A percentile compares a stretch with the other conserved stretches of the same genome.
phyloP scores from a whole-genome alignment of 2,113 vertebrate genomes.

The Notothenia rossii region DNA sequence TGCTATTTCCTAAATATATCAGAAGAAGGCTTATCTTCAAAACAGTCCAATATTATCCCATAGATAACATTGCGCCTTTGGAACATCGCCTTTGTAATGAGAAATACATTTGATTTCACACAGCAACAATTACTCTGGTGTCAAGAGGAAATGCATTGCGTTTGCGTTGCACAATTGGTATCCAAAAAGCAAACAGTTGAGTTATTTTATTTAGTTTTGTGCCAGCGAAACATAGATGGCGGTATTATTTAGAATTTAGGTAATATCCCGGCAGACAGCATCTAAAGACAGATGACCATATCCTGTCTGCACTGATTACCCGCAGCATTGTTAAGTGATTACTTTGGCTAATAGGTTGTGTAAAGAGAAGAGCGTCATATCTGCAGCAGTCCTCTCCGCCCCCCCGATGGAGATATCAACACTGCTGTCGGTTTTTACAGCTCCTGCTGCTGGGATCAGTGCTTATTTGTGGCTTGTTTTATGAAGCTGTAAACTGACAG shows the following conservation, averaged over 20 bases:
- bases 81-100: conserved; percentile 62
- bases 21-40: conserved; percentile 48
- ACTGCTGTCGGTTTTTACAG: conserved; percentile 48
- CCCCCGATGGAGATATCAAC: conserved; percentile 55
- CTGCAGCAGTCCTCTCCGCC: conserved; percentile 41
- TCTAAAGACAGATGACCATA: conserved; percentile 63
- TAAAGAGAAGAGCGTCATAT: conserved; percentile 52
- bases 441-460: conserved; percentile 41
- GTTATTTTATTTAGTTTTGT: background rate
- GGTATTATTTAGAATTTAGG: conserved; percentile 49
- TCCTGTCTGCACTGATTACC: conserved; percentile 73
- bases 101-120: conserved; percentile 73
- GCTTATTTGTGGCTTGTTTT: conserved; percentile 58
- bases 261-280: conserved; percentile 51
- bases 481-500: conserved; percentile 57
- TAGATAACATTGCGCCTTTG: conserved; percentile 41
- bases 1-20: conserved; percentile 37
- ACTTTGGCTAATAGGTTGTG: conserved; percentile 67
- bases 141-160: conserved; percentile 46
- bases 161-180: conserved; percentile 29
- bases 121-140: conserved; percentile 50
- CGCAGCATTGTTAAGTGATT: conserved; percentile 55
- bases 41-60: conserved; percentile 32
- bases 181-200: conserved; percentile 27
- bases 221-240: conserved; percentile 8